Evolutionary conservation across 2,113 vertebrate species (phyloP), one percentile per base, ranked within the genome.

Genomic region (Antechinus flavipes): DNA sequence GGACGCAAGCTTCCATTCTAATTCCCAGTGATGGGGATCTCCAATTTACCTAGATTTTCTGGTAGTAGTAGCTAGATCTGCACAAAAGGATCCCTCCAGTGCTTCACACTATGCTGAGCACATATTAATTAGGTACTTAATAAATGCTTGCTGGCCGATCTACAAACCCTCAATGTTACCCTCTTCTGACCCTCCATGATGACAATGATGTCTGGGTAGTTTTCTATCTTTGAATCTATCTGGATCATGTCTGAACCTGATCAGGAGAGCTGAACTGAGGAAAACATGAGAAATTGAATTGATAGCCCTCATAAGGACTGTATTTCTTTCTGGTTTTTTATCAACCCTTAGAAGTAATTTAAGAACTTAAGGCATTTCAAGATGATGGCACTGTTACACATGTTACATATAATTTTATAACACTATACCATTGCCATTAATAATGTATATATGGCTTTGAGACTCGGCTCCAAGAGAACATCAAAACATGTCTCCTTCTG

Each of bases 391-490:
- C 10, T 61, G 35, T 5, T 19, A 84, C 35, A 8, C 8, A 26
- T 25, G 58, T 24, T 27, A 2, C 92, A 0, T 1, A 1, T 3
- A 56, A 56, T 68, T 68, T 7, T 1, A 26, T 8, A 30, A 52
- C 2, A 0, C 2, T 0, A 24, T 84, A 54, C 50, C 2, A 56
- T 8, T 8, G 68, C 54, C 23, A 27, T 22, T n/a, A 1, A 0
- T 24, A 0, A 1, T 52, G 50, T 0, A 47, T 12, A 90, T 22
- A 89, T n/a, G 0, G 5, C 26, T 54, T 30, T 12, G 95, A 91
- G 54, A 8, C 30, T 0, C 2, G 35, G 58, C 92, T 53, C 14
- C 9, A 14, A 96, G 47, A 0, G 91, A 25, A 25, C 58, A 90
- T 0, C 3, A 22, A 0, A 25, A 1, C 24, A 6, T 3, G 49